These are phyloP conservation scores for Emys orbicularis DNA, from an alignment of 2,797 vertebrate genomes.

Conservation along the genomic window DNA sequence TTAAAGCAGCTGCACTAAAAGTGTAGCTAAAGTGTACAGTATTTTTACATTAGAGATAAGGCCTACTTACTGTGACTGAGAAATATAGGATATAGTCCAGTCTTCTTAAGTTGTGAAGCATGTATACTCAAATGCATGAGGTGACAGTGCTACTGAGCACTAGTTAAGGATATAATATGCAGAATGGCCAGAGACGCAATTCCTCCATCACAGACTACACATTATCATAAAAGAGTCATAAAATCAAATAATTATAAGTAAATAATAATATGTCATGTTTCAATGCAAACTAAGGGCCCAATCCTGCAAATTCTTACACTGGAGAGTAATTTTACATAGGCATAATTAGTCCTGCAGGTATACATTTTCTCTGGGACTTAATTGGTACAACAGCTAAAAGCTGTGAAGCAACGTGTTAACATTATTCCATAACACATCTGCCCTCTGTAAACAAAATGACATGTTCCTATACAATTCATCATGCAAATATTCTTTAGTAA, in stretches of 20 bases:
- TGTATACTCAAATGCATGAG: background rate
- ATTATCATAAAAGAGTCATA: background rate
- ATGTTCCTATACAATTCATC: background rate
- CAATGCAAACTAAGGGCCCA: background rate
- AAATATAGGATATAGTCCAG: background rate
- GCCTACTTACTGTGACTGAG: background rate
- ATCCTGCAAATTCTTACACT: background rate
- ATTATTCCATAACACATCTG: background rate
- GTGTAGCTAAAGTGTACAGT: background rate
- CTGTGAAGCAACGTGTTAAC: background rate
- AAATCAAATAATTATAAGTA: background rate
- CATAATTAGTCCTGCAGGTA: background rate
- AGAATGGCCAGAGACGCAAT: background rate
- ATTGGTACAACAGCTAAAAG: background rate
- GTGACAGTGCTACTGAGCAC: background rate
- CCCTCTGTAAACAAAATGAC: background rate
- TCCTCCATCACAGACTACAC: background rate
- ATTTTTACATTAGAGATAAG: background rate
- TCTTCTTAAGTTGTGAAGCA: background rate
- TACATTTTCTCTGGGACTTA: background rate
- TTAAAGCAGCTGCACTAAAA: constrained; percentile 28
- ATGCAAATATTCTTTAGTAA: constrained; percentile 5
- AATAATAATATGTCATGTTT: background rate
- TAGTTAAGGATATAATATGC: background rate
- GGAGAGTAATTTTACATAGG: background rate